A percentile compares a stretch with the other conserved stretches of the same genome.
phyloP scores from a whole-genome alignment of 2,113 vertebrate genomes.

The Myotis brandtii region DNA sequence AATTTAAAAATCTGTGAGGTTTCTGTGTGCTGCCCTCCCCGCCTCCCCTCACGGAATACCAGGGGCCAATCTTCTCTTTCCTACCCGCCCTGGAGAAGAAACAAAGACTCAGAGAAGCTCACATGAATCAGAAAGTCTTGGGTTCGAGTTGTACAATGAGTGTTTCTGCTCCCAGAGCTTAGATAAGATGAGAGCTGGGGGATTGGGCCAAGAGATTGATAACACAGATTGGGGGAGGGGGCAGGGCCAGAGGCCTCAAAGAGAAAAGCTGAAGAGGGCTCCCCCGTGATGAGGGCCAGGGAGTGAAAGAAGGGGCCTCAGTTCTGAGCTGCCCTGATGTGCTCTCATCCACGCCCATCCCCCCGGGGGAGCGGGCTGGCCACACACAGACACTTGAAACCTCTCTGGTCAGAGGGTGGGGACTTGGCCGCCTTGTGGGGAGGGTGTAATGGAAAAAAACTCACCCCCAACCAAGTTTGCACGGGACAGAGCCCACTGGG shows the following conservation, averaged over 20 bases:
- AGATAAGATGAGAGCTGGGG: background rate
- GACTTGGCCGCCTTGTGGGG: background rate
- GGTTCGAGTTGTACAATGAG: background rate
- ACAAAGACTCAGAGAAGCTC: background rate
- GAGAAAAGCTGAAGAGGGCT: too few species aligned
- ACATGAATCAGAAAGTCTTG: background rate
- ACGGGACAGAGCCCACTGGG: background rate
- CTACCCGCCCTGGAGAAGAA: background rate
- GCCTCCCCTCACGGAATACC: background rate
- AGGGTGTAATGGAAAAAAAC: background rate
- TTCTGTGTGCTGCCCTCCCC: background rate
- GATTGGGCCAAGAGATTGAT: background rate
- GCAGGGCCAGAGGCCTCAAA: background rate
- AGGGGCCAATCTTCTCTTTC: background rate
- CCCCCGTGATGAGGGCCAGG: too few species aligned
- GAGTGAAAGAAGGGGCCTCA: background rate
- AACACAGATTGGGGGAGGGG: background rate
- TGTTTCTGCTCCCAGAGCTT: background rate
- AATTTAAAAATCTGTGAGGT: background rate
- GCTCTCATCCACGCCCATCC: background rate
- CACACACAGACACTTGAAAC: background rate
- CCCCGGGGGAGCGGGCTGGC: accelerated
- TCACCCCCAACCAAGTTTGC: background rate
- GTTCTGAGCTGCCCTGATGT: background rate
- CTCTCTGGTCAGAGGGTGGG: background rate